Evolutionary conservation across 1,140 invertebrate genomes (phyloP), one percentile per base, ranked within the genome.

Genomic region (Drosophila saltans): DNA sequence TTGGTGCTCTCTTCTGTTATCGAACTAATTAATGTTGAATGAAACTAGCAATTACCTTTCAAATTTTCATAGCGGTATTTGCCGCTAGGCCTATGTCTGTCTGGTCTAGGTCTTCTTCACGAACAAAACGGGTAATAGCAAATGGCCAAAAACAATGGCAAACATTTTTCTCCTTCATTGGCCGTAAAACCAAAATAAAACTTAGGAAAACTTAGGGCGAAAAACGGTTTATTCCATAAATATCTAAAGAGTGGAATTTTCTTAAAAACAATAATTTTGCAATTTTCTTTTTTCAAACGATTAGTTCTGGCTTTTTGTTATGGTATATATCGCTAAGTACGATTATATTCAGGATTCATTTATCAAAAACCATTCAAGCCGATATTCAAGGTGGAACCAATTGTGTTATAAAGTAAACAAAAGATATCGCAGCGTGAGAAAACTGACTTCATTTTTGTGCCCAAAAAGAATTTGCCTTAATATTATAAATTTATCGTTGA

Each of bases 21-120:
- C 45, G 45, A 52, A 52, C 45, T 52, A 52, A 52, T 52, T 52
- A 52, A 52, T 52, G 45, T 52, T 26, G 45, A 26, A 52, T 52
- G 45, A 52, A 52, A 10, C 45, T 52, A 52, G 21, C 45, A 52
- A 52, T 52, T 52, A 52, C 45, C 45, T 52, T 52, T 52, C 45
- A 52, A 52, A 52, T 48, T 52, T 52, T 26, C 21, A 52, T 52
- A 52, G 45, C 45, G 45, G 45, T 52, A 26, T 24, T 52, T 21
- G 45, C 21, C 45, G 24, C 45, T 52, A 52, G 45, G 45, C 45
- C 21, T 52, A 26, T 1, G 24, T 52, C 16, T 16, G 16, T 16
- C 16, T 16, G 16, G 16, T 16, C 33, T 52, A 24, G 45, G 45
- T 52, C 45, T 26, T 52, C 45, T 52, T 52, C 21, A 10, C 9